Conservation (phyloP, 2,797 vertebrate genomes). For the Gymnocypris eckloni region DNA sequence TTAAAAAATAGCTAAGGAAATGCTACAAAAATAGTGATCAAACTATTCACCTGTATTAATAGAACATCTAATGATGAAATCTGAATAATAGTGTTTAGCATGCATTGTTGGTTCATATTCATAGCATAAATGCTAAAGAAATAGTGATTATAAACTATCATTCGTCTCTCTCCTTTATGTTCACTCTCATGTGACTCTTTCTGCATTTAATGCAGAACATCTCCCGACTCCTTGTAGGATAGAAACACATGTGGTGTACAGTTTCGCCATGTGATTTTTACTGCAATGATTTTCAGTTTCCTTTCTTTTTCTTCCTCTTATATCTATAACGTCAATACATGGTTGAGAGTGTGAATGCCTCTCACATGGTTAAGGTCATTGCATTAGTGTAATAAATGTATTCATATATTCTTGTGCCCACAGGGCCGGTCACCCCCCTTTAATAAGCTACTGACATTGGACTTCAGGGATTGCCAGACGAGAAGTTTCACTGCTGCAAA, state of each 20-base stretch:
- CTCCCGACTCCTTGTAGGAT: neutral
- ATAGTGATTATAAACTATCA: neutral
- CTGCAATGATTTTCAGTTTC: neutral
- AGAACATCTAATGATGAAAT: neutral
- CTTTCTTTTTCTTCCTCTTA: neutral
- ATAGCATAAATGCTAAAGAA: neutral
- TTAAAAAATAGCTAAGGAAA: neutral
- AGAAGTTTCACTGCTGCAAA: conserved; percentile 66
- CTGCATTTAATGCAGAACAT: neutral
- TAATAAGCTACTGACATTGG: conserved; percentile 76
- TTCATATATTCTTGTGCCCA: conserved; percentile 72
- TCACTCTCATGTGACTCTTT: neutral
- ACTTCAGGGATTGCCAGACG: conserved; percentile 68
- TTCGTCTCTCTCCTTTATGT: neutral
- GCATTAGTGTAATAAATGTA: conserved; percentile 77
- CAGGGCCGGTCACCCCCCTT: conserved; percentile 61
- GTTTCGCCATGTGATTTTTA: conserved; percentile 2
- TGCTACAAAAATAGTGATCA: neutral
- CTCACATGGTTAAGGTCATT: conserved; percentile 74
- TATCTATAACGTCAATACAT: conserved; percentile 60
- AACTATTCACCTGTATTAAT: neutral
- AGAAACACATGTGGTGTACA: neutral
- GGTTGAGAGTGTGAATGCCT: conserved; percentile 65
- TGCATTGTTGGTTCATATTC: neutral
- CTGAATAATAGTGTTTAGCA: neutral